phyloP scores from a whole-genome alignment of 2,797 vertebrate species.

The Fratercula arctica region DNA sequence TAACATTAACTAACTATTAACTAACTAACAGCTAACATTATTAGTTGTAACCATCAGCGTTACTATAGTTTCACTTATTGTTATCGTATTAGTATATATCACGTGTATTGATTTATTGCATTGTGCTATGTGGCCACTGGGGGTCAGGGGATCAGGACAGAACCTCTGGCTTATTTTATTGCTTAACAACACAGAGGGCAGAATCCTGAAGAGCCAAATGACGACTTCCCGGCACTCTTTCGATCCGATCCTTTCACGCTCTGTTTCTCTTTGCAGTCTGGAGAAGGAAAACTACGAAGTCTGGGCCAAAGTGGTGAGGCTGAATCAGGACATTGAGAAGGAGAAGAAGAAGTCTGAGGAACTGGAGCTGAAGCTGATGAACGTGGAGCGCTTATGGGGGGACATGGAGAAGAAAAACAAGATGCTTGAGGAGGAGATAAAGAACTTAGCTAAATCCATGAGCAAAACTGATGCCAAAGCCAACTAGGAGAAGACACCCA shows the following conservation, averaged over 20 bases:
- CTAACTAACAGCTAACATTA: too few species aligned
- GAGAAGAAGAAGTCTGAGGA: conserved; percentile 77
- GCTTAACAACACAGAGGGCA: neutral
- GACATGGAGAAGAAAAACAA: conserved; percentile 82
- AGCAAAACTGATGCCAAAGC: conserved; percentile 9
- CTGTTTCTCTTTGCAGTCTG: conserved; percentile 75
- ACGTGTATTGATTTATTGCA: neutral
- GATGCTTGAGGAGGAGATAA: conserved; percentile 83
- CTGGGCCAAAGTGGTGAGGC: conserved; percentile 82
- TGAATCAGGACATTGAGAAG: conserved; percentile 82
- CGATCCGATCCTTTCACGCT: neutral
- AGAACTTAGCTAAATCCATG: conserved; percentile 69
- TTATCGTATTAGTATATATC: neutral
- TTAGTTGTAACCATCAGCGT: neutral
- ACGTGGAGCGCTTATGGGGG: conserved; percentile 74
- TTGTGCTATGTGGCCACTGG: neutral
- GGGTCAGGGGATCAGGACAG: neutral
- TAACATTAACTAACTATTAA: neutral
- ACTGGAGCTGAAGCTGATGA: conserved; percentile 82
- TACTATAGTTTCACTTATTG: neutral
- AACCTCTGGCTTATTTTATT: neutral
- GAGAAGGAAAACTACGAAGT: conserved; percentile 87
- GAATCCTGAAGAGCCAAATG: neutral
- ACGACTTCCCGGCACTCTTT: neutral
- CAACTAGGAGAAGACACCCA: neutral